A percentile compares a stretch with the other conserved stretches of the same genome.
These are phyloP conservation scores for Galaxea fascicularis DNA, from an alignment of 92 coral and sea anemone genomes.

Conservation along the genomic window DNA sequence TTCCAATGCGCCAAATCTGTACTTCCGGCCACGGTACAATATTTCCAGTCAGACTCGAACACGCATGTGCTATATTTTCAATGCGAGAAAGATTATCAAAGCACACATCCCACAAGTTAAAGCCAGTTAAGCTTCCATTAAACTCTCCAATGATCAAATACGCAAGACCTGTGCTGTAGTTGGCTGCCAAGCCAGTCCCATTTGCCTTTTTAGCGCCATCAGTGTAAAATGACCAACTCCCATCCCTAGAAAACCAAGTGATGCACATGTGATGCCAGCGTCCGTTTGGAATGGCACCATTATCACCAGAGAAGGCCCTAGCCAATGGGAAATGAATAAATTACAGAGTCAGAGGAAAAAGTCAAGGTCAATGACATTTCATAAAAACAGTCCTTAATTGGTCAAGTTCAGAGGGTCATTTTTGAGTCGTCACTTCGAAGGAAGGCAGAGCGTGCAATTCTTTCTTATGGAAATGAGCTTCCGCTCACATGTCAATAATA, in stretches of 20 bases:
- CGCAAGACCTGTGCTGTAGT: not conserved
- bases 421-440: no score
- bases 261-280: constrained; percentile 45
- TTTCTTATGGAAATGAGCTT: no score
- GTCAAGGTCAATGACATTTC: no score
- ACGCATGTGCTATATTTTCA: constrained; percentile 23
- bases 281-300: not conserved
- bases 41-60: constrained; percentile 34
- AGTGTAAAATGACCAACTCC: constrained; percentile 31
- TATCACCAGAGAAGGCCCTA: no score
- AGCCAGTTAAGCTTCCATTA: constrained; percentile 23
- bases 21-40: constrained; percentile 52
- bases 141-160: constrained; percentile 9
- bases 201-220: constrained; percentile 14
- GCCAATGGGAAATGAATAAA: no score
- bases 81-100: constrained; percentile 8
- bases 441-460: no score
- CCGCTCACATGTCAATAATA: no score
- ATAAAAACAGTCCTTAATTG: not conserved
- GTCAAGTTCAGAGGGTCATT: no score
- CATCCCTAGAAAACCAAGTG: constrained; percentile 1
- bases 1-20: constrained; percentile 28
- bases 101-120: constrained; percentile 45
- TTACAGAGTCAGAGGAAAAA: no score
- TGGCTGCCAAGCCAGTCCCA: not conserved